Conservation (phyloP, 2,888 invertebrate genomes). For the Dione juno region DNA sequence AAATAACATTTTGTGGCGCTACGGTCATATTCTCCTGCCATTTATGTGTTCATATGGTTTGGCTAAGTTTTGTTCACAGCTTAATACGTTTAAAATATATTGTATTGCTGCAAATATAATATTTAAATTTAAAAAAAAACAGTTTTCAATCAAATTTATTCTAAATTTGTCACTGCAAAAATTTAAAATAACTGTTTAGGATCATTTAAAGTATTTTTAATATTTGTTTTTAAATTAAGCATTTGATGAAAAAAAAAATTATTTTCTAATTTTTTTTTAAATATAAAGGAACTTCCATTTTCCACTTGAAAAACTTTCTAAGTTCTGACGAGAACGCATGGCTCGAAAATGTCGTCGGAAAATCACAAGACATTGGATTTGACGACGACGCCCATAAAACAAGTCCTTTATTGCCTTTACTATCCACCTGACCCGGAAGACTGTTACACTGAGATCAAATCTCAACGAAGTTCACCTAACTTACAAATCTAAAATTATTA, state of each 20-base stretch:
- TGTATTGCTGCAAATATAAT: not conserved
- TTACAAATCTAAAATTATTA: constrained; percentile 25
- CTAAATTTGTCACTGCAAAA: too few relatives aligned
- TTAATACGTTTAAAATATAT: not conserved
- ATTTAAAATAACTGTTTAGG: too few relatives aligned
- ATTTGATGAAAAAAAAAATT: too few relatives aligned
- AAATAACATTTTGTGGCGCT: constrained; percentile 24
- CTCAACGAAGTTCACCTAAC: constrained; percentile 49
- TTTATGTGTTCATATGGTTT: constrained; percentile 4
- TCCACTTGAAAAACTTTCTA: constrained; percentile 3
- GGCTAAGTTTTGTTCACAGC: constrained; percentile 1
- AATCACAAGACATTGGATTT: constrained; percentile 60
- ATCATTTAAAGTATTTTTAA: too few relatives aligned
- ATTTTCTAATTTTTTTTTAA: too few relatives aligned
- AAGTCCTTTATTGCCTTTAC: constrained; percentile 66
- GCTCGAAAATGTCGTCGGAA: constrained; percentile 42
- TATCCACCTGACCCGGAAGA: constrained; percentile 56
- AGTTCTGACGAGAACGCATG: not conserved
- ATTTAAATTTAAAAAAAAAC: too few relatives aligned
- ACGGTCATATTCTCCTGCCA: constrained; percentile 15
- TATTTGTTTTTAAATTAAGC: too few relatives aligned
- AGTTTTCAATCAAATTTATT: too few relatives aligned
- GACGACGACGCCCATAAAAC: constrained; percentile 70
- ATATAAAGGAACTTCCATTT: not conserved
- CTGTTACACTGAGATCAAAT: constrained; percentile 50